Evolutionary conservation across 2,113 vertebrate species (phyloP), one percentile per base, ranked within the genome.

Genomic region (Lonchura striata): DNA sequence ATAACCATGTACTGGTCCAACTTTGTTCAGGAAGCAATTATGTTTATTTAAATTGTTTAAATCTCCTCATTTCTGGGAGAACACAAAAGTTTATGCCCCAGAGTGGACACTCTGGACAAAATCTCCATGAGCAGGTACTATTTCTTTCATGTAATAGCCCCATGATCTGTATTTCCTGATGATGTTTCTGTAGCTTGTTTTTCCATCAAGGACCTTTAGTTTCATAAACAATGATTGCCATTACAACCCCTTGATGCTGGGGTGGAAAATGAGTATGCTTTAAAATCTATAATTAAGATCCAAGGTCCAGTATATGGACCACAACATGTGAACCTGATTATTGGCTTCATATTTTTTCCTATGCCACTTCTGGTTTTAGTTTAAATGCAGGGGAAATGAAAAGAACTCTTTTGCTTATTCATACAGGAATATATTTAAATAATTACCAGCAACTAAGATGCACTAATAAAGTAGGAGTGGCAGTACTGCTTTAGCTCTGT

Each of bases 241-340:
- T 72, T 87, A 61, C n/a, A 89, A 13, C 16, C 15, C 33, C 50
- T 94, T 88, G 46, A 87, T 65, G 87, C 10, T 74, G 44, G 46
- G 76, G 20, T 77, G n/a, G 59, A 77, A 95, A 94, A 91, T 86
- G 30, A 92, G 47, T 31, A 28, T 56, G 28, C 47, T 59, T 88
- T 77, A 63, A 86, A 86, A 96, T 88, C 85, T 93, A 8, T 88
- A 95, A 96, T 97, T 96, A 96, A 88, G 31, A 37, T 30, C 39
- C 33, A 70, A 70, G 20, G 81, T 91, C 60, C 63, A 86, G 47
- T 47, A 52, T 60, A 25, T 2, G 81, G 44, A 75, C 56, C 64
- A 81, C 71, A 90, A 68, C 13, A 44, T 52, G 27, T 46, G 56
- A 54, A 90, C 63, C 56, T 93, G 85, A 83, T 90, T 93, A 94